Conservation (phyloP, 2,797 vertebrate genomes). For the Microhierax caerulescens region DNA sequence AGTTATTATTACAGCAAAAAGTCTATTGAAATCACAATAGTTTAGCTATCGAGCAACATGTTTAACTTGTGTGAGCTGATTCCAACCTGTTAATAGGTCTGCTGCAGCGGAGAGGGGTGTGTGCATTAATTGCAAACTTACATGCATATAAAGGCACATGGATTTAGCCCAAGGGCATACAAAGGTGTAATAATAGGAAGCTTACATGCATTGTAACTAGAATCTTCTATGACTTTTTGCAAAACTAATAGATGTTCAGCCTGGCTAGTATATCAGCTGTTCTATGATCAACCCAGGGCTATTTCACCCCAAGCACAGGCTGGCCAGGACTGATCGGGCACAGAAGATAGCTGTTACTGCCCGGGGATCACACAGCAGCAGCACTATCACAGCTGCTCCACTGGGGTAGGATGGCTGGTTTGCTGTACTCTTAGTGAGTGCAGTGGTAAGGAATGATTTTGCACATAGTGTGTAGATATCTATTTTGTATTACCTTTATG, state of each 20-base stretch:
- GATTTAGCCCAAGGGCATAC: not conserved
- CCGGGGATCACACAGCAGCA: fast-evolving
- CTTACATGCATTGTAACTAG: not conserved
- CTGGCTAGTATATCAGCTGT: not conserved
- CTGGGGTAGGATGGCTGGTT: not conserved
- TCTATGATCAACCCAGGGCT: not conserved
- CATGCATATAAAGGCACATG: fast-evolving
- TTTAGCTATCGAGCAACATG: not conserved
- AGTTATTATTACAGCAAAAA: not conserved
- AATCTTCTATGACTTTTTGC: not conserved
- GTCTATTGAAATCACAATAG: constrained; percentile 24
- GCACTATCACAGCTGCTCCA: fast-evolving
- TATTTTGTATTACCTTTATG: not conserved
- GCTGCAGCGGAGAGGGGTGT: not conserved
- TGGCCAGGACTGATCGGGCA: not conserved
- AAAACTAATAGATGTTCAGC: fast-evolving
- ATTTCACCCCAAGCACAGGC: not conserved
- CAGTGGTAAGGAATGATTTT: not conserved
- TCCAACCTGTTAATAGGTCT: not conserved
- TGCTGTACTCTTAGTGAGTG: not conserved
- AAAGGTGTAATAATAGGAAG: not conserved
- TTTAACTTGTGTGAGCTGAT: not conserved
- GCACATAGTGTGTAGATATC: not conserved
- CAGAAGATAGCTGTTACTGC: not conserved
- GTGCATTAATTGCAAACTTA: not conserved